These are phyloP conservation scores for Eugnorisma glareosa DNA, from an alignment of 2,888 invertebrate genomes.

Conservation along the genomic window DNA sequence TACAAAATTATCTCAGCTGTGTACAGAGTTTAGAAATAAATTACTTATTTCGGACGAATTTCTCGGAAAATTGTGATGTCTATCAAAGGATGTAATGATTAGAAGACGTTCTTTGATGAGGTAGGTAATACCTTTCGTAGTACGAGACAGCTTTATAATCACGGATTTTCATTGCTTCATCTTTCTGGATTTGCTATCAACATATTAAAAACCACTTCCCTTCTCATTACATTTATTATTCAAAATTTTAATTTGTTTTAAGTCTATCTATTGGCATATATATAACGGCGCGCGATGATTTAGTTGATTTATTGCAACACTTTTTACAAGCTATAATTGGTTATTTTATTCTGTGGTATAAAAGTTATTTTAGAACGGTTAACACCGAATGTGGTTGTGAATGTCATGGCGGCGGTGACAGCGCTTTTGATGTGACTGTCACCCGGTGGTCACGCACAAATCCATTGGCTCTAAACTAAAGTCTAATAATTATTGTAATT, in stretches of 20 bases:
- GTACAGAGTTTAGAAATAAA: constrained; percentile 65
- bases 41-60: constrained; percentile 64
- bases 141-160: constrained; percentile 4
- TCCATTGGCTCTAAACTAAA: too few relatives aligned
- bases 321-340: too few relatives aligned
- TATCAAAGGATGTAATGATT: constrained; percentile 41
- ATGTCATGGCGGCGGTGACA: too few relatives aligned
- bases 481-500: too few relatives aligned
- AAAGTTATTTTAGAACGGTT: too few relatives aligned
- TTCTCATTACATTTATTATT: neutral
- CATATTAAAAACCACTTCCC: neutral
- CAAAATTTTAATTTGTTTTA: neutral
- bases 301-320: too few relatives aligned
- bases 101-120: constrained; percentile 18
- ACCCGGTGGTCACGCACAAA: too few relatives aligned
- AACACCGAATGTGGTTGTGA: too few relatives aligned
- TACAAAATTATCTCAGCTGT: constrained; percentile 60
- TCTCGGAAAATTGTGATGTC: constrained; percentile 56
- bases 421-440: too few relatives aligned
- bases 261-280: neutral
- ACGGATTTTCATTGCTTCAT: constrained; percentile 3
- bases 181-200: neutral
- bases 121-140: constrained; percentile 5
- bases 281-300: too few relatives aligned
- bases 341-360: too few relatives aligned